A percentile compares a stretch with the other conserved stretches of the same genome.
Conservation (phyloP, 2,888 invertebrate genomes). For the Pasiphila rectangulata region DNA sequence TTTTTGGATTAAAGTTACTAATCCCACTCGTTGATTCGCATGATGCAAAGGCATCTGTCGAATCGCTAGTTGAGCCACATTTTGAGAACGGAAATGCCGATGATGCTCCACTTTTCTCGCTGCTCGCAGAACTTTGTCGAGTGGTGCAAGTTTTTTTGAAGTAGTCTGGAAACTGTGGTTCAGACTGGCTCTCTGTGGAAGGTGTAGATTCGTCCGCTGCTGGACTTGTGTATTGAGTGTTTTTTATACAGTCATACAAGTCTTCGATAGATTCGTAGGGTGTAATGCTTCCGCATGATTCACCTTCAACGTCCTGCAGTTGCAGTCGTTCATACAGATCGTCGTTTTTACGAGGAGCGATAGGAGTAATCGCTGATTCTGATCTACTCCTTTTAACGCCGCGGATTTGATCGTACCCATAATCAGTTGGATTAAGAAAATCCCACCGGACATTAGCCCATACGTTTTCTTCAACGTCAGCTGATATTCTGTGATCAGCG, state of each 20-base stretch:
- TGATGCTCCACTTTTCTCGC: slow-evolving; percentile 73
- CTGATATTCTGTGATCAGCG: slow-evolving; percentile 72
- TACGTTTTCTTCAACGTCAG: slow-evolving; percentile 69
- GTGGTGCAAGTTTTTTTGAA: slow-evolving; percentile 66
- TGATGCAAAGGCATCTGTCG: slow-evolving; percentile 69
- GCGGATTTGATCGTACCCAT: slow-evolving; percentile 70
- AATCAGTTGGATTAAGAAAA: slow-evolving; percentile 71
- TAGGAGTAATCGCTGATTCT: slow-evolving; percentile 70
- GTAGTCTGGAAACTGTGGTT: slow-evolving; percentile 69
- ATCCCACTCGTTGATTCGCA: slow-evolving; percentile 75
- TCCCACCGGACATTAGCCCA: slow-evolving; percentile 76
- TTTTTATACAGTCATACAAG: slow-evolving; percentile 75
- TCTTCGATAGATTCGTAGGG: slow-evolving; percentile 78
- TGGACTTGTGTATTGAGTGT: slow-evolving; percentile 64
- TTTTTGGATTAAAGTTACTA: slow-evolving; percentile 64
- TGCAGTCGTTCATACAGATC: slow-evolving; percentile 70
- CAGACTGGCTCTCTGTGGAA: slow-evolving; percentile 65
- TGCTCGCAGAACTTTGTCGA: slow-evolving; percentile 71
- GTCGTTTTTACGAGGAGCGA: slow-evolving; percentile 60
- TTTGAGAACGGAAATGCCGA: slow-evolving; percentile 77
- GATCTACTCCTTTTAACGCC: slow-evolving; percentile 72
- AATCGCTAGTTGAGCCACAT: slow-evolving; percentile 71
- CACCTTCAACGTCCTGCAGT: slow-evolving; percentile 58
- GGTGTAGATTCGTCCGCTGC: slow-evolving; percentile 68
- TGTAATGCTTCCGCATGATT: slow-evolving; percentile 73